phyloP scores from a whole-genome alignment of 2,797 vertebrate genomes.

The Poecilia velifera region DNA sequence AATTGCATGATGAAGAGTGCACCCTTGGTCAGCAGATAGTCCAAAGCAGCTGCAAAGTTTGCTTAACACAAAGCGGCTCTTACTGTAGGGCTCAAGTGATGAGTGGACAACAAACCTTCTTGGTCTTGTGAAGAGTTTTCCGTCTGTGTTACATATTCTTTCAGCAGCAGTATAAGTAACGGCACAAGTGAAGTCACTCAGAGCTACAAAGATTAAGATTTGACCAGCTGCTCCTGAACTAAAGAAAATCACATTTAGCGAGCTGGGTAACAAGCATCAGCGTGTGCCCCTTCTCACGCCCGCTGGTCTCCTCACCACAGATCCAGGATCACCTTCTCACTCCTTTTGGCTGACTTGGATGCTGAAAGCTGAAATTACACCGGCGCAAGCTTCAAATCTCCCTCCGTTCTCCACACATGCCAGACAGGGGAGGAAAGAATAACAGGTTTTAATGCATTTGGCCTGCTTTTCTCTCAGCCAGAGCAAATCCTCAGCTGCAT shows the following conservation, averaged over 20 bases:
- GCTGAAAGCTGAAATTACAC: slow-evolving; percentile 68
- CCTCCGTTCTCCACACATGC: slow-evolving; percentile 71
- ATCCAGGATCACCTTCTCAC: slow-evolving; percentile 48
- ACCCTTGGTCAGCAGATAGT: background rate
- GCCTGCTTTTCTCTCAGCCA: slow-evolving; percentile 40
- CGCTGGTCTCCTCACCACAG: slow-evolving; percentile 35
- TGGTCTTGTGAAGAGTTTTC: background rate
- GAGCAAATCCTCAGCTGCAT: slow-evolving; percentile 33
- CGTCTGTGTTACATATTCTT: background rate
- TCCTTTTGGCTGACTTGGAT: slow-evolving; percentile 31
- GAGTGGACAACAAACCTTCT: background rate
- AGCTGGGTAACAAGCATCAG: slow-evolving; percentile 25
- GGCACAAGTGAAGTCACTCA: background rate
- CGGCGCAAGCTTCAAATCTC: slow-evolving; percentile 59
- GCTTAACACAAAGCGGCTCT: background rate
- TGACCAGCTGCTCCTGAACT: background rate
- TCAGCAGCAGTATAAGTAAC: background rate
- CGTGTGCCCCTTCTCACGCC: slow-evolving; percentile 25
- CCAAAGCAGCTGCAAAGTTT: background rate
- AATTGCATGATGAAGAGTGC: background rate
- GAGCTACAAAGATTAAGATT: background rate
- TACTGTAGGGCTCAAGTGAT: background rate
- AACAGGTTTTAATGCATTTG: slow-evolving; percentile 62
- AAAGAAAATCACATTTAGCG: background rate
- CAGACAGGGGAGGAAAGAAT: slow-evolving; percentile 76